Conservation (phyloP, 1,140 invertebrate genomes). For the Scaptomyza pallida region DNA sequence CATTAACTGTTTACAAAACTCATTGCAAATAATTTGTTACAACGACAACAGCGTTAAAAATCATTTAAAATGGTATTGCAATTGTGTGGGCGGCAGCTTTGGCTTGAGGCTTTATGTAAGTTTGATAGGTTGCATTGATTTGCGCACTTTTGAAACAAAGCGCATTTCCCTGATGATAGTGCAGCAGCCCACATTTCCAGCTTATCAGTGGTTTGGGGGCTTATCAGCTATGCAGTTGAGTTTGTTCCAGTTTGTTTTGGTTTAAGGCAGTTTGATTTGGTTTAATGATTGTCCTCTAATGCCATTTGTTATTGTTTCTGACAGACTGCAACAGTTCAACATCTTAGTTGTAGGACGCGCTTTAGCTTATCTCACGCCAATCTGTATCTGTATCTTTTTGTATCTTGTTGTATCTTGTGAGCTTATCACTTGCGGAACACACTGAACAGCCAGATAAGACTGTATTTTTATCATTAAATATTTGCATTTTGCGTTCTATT, state of each 20-base stretch:
- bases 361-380: constrained; percentile 20
- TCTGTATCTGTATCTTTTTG: constrained; percentile 10
- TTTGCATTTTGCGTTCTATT: constrained; percentile 31
- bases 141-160: constrained; percentile 6
- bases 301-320: constrained; percentile 32
- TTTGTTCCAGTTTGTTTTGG: constrained; percentile 48
- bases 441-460: constrained; percentile 24
- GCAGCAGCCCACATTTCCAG: constrained; percentile 13
- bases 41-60: constrained; percentile 18
- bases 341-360: background rate
- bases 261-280: constrained; percentile 54
- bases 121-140: constrained; percentile 9
- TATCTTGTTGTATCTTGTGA: constrained; percentile 12
- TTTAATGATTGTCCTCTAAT: constrained; percentile 51
- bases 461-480: constrained; percentile 38
- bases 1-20: constrained; percentile 30
- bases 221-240: constrained; percentile 55
- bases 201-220: constrained; percentile 31
- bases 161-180: constrained; percentile 9
- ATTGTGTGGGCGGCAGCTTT: background rate
- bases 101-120: constrained; percentile 2
- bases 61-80: constrained; percentile 49
- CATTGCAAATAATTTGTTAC: constrained; percentile 31
- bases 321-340: constrained; percentile 9
- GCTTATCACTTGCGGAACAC: constrained; percentile 42